Conservation (phyloP, 2,113 vertebrate genomes). For the Carlito syrichta region DNA sequence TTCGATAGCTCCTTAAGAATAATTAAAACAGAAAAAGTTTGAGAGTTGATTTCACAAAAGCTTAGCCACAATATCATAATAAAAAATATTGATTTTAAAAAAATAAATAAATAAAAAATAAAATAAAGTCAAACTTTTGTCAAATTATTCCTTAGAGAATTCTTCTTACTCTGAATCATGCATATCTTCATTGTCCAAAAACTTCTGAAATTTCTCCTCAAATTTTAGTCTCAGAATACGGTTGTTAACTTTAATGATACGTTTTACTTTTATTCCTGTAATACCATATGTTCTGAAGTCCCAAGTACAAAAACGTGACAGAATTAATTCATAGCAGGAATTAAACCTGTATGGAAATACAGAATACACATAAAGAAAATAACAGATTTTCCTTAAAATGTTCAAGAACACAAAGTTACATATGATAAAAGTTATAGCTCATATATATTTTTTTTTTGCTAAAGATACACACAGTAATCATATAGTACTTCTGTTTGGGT, state of each 20-base stretch:
- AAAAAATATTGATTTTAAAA: too few relatives aligned
- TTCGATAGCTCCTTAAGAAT: slow-evolving; percentile 81
- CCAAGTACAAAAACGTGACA: slow-evolving; percentile 84
- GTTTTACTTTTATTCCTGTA: slow-evolving; percentile 84
- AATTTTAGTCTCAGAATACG: slow-evolving; percentile 86
- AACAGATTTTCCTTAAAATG: slow-evolving; percentile 20
- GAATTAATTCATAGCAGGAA: slow-evolving; percentile 86
- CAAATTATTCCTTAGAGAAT: not conserved
- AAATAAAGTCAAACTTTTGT: not conserved
- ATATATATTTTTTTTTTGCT: not conserved
- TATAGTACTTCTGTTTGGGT: not conserved
- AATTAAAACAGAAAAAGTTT: slow-evolving; percentile 21
- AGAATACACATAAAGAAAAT: slow-evolving; percentile 8
- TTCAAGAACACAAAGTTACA: not conserved
- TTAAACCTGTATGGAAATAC: slow-evolving; percentile 82
- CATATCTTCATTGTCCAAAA: slow-evolving; percentile 78
- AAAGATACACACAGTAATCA: not conserved
- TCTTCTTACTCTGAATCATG: slow-evolving; percentile 67
- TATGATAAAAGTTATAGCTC: not conserved
- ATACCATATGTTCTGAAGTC: slow-evolving; percentile 83
- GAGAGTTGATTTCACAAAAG: slow-evolving; percentile 17
- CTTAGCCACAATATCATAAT: not conserved
- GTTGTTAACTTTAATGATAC: slow-evolving; percentile 86
- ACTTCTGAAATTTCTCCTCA: slow-evolving; percentile 86
- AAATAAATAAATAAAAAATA: too few relatives aligned